Conservation (phyloP, 2,113 vertebrate species). For the Abramis brama region DNA sequence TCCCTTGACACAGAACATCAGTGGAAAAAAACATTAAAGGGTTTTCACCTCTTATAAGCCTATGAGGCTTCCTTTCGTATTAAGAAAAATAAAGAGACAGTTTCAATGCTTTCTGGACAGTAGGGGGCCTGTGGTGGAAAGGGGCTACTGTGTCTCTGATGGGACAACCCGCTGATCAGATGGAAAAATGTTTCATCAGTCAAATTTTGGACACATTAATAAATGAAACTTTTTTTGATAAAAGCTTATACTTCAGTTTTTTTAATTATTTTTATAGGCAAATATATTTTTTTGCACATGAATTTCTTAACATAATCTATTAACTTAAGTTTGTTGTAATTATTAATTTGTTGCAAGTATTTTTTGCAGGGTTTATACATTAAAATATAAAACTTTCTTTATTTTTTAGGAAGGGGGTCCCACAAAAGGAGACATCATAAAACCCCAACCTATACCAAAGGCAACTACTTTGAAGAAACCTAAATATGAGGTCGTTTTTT, state of each 20-base stretch:
- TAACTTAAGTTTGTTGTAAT: background rate
- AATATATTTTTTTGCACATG: background rate
- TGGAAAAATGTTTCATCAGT: conserved; percentile 37
- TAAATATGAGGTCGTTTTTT: background rate
- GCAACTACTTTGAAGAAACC: no score
- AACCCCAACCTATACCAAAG: no score
- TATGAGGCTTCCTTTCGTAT: conserved; percentile 11
- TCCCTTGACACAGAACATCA: conserved; percentile 24
- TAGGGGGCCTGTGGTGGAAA: background rate
- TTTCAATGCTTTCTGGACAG: background rate
- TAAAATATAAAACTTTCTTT: background rate
- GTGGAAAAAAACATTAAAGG: conserved; percentile 26
- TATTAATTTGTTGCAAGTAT: no score
- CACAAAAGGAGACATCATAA: background rate
- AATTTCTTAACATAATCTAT: background rate
- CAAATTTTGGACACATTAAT: conserved; percentile 29
- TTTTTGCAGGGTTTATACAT: background rate
- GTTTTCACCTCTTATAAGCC: conserved; percentile 1
- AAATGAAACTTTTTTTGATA: background rate
- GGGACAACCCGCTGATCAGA: conserved; percentile 5
- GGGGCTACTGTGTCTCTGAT: conserved; percentile 34
- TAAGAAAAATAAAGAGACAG: conserved; percentile 12
- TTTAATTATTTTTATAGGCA: background rate
- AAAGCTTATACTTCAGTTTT: background rate
- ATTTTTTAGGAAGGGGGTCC: background rate